Evolutionary conservation across 2,888 invertebrate species (phyloP).

Genomic region (Spodoptera picta): DNA sequence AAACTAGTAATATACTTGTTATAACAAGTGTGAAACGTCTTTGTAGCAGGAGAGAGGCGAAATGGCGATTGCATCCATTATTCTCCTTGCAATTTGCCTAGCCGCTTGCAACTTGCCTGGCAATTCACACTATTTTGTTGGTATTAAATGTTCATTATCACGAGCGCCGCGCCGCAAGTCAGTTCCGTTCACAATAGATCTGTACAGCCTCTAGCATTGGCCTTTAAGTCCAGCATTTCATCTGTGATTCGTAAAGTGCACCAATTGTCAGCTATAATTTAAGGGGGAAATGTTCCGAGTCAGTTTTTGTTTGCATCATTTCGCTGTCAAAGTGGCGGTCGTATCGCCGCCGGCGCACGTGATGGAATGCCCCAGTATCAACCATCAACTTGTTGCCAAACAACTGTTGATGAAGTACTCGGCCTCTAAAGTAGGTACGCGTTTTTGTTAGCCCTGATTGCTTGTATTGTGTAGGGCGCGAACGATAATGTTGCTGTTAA

Average conservation of each 20-base stretch:
- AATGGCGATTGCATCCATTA: no score
- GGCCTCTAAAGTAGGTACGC: conserved; percentile 33
- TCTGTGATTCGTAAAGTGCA: conserved; percentile 56
- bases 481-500: conserved; percentile 56
- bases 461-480: conserved; percentile 65
- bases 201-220: conserved; percentile 38
- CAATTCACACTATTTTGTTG: no score
- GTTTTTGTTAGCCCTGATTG: conserved; percentile 65
- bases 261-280: conserved; percentile 56
- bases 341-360: conserved; percentile 63
- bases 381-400: conserved; percentile 62
- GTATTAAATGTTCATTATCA: conserved; percentile 20
- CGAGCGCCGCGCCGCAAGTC: conserved; percentile 8
- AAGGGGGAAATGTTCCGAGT: conserved; percentile 34
- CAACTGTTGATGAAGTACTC: conserved; percentile 61
- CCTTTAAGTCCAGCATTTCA: conserved; percentile 48
- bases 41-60: no score
- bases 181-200: conserved; percentile 30
- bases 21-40: no score
- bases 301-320: conserved; percentile 67
- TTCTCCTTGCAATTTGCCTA: no score
- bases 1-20: no score
- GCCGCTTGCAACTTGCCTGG: no score
- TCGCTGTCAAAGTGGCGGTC: conserved; percentile 64
- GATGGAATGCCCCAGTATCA: conserved; percentile 70